Evolutionary conservation across 2,888 invertebrate genomes (phyloP).

Genomic region (Geophilus truncorum): DNA sequence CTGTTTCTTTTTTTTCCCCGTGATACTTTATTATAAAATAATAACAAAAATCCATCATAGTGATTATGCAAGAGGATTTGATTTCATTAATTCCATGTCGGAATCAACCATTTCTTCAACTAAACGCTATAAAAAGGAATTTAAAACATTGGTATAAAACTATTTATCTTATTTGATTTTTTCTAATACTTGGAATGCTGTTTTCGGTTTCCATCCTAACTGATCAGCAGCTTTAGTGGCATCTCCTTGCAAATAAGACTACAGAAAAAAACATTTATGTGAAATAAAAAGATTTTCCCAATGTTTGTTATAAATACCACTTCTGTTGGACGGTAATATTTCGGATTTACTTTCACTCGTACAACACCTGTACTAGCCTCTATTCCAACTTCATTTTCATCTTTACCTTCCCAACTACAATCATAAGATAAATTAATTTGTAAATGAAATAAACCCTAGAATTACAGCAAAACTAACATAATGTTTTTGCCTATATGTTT

Average conservation of each 20-base stretch:
- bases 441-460: conserved; percentile 22
- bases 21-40: not conserved
- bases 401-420: conserved; percentile 76
- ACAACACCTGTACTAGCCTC: conserved; percentile 67
- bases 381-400: conserved; percentile 72
- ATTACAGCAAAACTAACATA: conserved; percentile 47
- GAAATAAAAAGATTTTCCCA: not conserved
- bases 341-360: conserved; percentile 82
- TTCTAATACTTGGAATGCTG: conserved; percentile 60
- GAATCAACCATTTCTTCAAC: conserved; percentile 92
- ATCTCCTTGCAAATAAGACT: conserved; percentile 90
- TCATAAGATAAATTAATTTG: conserved; percentile 33
- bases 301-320: conserved; percentile 58
- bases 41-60: not conserved
- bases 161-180: no score
- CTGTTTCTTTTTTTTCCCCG: not conserved
- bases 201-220: conserved; percentile 82
- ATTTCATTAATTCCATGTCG: conserved; percentile 84
- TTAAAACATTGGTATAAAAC: not conserved
- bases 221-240: conserved; percentile 80
- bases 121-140: conserved; percentile 52
- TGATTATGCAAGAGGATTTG: conserved; percentile 74
- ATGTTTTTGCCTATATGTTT: conserved; percentile 71
- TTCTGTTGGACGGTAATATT: conserved; percentile 96
- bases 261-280: no score